Base-by-base conservation (phyloP, 23 tunicate genomes). In the Botrylloides violaceus region DNA sequence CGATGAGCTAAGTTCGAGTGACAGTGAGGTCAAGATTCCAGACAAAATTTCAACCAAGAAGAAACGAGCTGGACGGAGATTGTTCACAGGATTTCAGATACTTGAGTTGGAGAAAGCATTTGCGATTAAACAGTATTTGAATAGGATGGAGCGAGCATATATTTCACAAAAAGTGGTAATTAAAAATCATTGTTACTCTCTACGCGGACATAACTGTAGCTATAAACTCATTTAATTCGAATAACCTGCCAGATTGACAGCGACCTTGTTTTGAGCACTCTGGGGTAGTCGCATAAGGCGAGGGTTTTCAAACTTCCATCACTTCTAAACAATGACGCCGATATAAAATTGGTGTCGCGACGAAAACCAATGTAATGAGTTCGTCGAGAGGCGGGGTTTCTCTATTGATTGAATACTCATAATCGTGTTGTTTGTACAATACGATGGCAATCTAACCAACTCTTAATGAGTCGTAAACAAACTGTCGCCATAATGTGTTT, bases 131-230 rank as follows among this genome's bases (percentile, higher is more conserved):
- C 71, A 80, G 12, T 85, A 85, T 75, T 77, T 85, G 3, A 79
- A 73, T 25, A 50, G 94, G 4, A 72, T 83, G 47, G 94, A 85
- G 59, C 62, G 94, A 75, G 79, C 81, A 21, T 65, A 58, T 12
- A 73, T 85, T 23, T 73, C 94, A 24, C 76, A 79, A 68, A 85
- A 85, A 85, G 83, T 79, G 83, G 94, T 85, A 36, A 73, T 72
- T 49, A 36, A 29, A n/a, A n/a, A n/a, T n/a, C n/a, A n/a, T n/a
- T 34, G 33, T 58, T 74, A 58, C 15, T 12, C n/a, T 1, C 0
- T 49, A 1, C 0, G n/a, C n/a, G n/a, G n/a, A n/a, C n/a, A n/a
- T n/a, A n/a, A n/a, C n/a, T n/a, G n/a, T n/a, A n/a, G n/a, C n/a
- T n/a, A n/a, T n/a, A n/a, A n/a, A n/a, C n/a, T n/a, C n/a, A n/a